Base-by-base conservation (phyloP, 2,888 invertebrate genomes). In the Tetragnatha montana region DNA sequence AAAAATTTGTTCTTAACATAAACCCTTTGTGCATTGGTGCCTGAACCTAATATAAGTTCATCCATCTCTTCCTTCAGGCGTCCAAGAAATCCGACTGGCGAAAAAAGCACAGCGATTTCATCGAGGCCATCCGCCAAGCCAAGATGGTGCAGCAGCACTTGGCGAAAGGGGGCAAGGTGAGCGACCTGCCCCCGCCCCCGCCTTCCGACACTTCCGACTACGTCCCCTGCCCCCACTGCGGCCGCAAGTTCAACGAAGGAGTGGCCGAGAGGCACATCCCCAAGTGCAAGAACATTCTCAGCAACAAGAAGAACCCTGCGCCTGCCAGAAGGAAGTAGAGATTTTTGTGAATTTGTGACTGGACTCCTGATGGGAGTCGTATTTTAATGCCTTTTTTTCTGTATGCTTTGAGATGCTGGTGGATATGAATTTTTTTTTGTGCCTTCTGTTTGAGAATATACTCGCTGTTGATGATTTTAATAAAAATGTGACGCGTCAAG, bases 81-180 rank as follows among this genome's bases (percentile, higher is more conserved):
- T 51, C 87, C 6, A 92, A 92, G 81, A 94, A 94, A 91, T 93
- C 93, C 92, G 96, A 96, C 94, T 99, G 99, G 99, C 95, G 98
- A 6, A 95, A 96, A 93, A 97, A 98, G 92, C 99, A 99, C 94
- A 96, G 97, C 93, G 97, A 98, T 92, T 99, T 99, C 94, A 97
- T 99, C 92, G 95, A 95, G 90, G 96, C 98, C 2, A 98, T 99
- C 91, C 95, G 98, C 71, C 96, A 97, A 8, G 99, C 99, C 4
- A 98, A 97, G 93, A 93, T 95, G 95, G 96, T 95, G 92, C 96
- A 97, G 93, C 95, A 95, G 0, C 96, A 97, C 93, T 93, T 97
- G 74, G 96, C 96, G 6, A 95, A 95, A 8, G 98, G 98, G 80
- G 98, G 97, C 91, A 97, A 97, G 93, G 93, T 98, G 68, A 96